Conservation (phyloP, 2,888 invertebrate genomes). For the Eueremaeus valkanovi region DNA sequence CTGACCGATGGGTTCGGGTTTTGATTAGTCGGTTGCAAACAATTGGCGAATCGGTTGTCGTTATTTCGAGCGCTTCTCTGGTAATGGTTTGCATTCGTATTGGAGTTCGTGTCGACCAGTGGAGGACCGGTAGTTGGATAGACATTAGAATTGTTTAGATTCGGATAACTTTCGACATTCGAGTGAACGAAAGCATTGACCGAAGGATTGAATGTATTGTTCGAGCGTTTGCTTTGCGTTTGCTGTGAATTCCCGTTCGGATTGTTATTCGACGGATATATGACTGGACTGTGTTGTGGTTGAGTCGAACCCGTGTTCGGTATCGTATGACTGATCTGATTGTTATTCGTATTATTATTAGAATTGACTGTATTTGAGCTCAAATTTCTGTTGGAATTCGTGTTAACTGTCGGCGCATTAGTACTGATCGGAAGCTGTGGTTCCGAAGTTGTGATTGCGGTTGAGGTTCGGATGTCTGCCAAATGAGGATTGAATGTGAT, state of each 20-base stretch:
- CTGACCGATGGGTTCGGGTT: background rate
- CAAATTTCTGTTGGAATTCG: background rate
- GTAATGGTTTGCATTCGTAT: background rate
- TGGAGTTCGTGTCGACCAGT: background rate
- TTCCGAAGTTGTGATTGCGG: background rate
- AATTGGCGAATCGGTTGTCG: background rate
- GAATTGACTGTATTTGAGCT: background rate
- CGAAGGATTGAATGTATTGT: background rate
- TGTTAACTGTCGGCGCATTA: background rate
- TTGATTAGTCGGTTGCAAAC: conserved; percentile 12
- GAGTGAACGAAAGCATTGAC: conserved; percentile 15
- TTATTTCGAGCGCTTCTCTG: background rate
- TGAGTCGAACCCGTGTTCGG: background rate
- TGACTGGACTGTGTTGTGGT: background rate
- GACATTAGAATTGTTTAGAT: background rate
- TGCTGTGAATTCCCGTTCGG: background rate
- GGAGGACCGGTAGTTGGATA: background rate
- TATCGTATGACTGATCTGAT: conserved; percentile 20
- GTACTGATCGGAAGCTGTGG: background rate
- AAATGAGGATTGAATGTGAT: conserved; percentile 24
- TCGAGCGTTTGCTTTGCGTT: conserved; percentile 1
- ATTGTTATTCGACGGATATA: background rate
- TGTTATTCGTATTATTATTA: background rate
- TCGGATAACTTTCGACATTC: background rate
- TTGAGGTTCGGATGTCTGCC: background rate